Evolutionary conservation across 2,888 invertebrate species (phyloP), one percentile per base, ranked within the genome.

Genomic region (Apamea monoglypha): DNA sequence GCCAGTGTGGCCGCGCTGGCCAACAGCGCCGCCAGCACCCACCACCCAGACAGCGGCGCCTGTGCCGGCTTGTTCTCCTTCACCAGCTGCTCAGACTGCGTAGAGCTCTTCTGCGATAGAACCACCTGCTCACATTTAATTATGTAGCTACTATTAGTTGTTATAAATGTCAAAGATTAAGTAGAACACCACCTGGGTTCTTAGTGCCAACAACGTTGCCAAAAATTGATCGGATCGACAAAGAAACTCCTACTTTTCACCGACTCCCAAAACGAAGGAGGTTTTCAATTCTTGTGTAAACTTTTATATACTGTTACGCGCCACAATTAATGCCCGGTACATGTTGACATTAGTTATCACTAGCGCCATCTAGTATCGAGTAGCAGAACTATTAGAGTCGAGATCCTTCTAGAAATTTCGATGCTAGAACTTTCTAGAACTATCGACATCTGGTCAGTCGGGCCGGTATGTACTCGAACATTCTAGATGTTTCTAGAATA

Each of bases 1-100:
- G 71, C 96, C 89, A 94, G 91, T 87, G 97, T 91, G 83, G 97
- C 97, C 80, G 97, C 95, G 68, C 97, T 94, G 80, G 96, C 94
- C 81, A 97, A 96, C 88, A 97, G 95, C 77, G 85, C 96, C 94
- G 97, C 97, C 74, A 97, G 95, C 87, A 97, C 93, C 89, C 89
- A 96, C 94, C 92, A 82, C 82, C 89, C 84, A 79, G 63, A 91
- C 88, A 95, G 91, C 82, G 91, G 92, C 72, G 90, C 81, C 16
- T 70, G 84, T 50, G 76, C 76, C 59, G 84, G 64, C 71, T 85
- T 86, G 83, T 95, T 95, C 91, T 95, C 95, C 87, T 95, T 95
- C 78, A 94, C 91, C 29, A 78, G 72, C 72, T 83, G 72, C 72
- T 83, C 87, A 6, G 81, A 25, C 21, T 87, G 32, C 53, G 73